Evolutionary conservation across 2,888 invertebrate species (phyloP), one percentile per base, ranked within the genome.

Genomic region (Icerya purchasi): DNA sequence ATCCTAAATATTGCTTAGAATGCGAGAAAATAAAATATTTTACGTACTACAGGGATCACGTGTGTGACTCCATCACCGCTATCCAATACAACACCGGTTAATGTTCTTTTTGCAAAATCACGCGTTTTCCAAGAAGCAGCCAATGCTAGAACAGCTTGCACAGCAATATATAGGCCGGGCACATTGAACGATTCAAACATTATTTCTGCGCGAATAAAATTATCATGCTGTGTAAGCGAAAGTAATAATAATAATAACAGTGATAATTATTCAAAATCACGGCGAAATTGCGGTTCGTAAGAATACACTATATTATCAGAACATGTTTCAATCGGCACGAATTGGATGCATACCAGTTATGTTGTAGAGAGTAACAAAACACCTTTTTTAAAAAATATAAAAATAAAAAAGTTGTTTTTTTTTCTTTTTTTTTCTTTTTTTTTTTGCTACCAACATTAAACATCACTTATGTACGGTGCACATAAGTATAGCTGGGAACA

Each of bases 151-250:
- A 99, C 97, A 53, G 98, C 98, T 78, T 98, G 97, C 49, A 98
- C 98, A 63, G 98, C 98, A 67, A 99, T 99, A 71, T 98, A 98
- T 65, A 99, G 76, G 24, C 98, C 98, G 65, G 98, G 97, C 64
- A 98, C 97, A 75, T 98, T 98, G 74, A 99, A 99, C 24, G 97
- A 94, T 74, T 99, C 98, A 73, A 99, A 99, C 98, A 99, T 98
- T 66, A 99, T 99, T 78, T 99, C 98, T 68, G 77, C 73, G 63
- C 75, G 61, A 63, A 58, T 53, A 60, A 50, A 18, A n/a, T n/a
- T n/a, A n/a, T n/a, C n/a, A n/a, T n/a, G n/a, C 19, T 2, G 22
- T 36, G 5, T 36, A 36, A 36, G 14, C 36, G 14, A 36, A 8
- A 36, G 14, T 36, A 36, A 36, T 14, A 58, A 22, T 20, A n/a